Percentiles rank a stretch among this genome's conserved stretches.
These are phyloP conservation scores for Himalopsyche japonica DNA, from an alignment of 2,888 invertebrate species.

Conservation along the genomic window DNA sequence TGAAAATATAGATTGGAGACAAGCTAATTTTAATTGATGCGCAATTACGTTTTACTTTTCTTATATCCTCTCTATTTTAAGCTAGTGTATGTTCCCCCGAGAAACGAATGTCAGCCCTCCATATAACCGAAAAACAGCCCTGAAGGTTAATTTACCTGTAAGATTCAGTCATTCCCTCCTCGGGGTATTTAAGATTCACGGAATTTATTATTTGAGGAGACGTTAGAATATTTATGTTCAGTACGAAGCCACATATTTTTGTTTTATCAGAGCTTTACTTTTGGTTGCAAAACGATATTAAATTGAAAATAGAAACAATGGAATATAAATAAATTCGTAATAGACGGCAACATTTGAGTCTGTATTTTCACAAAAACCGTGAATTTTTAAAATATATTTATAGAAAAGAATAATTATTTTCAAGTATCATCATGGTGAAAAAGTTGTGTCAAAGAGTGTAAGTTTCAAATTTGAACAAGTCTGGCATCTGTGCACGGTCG, in stretches of 20 bases:
- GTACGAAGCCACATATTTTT: not conserved
- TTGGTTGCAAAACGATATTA: not conserved
- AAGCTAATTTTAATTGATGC: too few species aligned
- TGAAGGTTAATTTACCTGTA: not conserved
- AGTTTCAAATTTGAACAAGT: constrained; percentile 16
- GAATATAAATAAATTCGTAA: not conserved
- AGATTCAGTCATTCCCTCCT: not conserved
- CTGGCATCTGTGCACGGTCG: constrained; percentile 21
- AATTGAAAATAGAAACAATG: not conserved
- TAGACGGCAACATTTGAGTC: not conserved
- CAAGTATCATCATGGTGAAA: not conserved
- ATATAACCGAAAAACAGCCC: constrained; percentile 25
- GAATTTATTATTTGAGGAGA: not conserved
- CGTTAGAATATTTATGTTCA: not conserved
- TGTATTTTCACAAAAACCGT: not conserved
- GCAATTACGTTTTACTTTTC: not conserved
- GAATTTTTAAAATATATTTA: not conserved
- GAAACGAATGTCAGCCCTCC: not conserved
- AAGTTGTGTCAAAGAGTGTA: constrained; percentile 20
- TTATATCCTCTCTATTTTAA: too few species aligned
- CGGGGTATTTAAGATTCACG: not conserved
- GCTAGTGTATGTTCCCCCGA: not conserved
- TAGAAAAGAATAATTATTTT: not conserved
- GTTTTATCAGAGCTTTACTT: too few species aligned
- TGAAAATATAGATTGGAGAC: too few species aligned